Base-by-base conservation (phyloP, 2,113 vertebrate species). In the Suncus etruscus region DNA sequence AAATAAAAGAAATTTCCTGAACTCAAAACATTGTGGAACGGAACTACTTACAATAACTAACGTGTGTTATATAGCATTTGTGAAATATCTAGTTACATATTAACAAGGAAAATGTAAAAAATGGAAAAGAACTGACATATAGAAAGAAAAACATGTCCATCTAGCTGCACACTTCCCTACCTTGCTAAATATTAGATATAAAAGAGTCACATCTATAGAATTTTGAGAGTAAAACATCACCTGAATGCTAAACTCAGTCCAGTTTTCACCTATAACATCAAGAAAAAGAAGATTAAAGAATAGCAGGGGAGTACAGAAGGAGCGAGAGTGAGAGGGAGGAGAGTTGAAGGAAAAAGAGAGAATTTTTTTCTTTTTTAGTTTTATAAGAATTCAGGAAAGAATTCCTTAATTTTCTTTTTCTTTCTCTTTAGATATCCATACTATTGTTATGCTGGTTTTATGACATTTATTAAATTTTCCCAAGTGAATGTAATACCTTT, bases 211-310 rank as follows among this genome's bases (percentile, higher is more conserved):
- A 4, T 70, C 27, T 61, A 22, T 32, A 45, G 20, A 66, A 75
- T 10, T 61, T 63, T 73, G 22, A 29, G 11, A 39, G 50, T 66
- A 58, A 85, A 81, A 79, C 1, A 3, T 69, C 32, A 68, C n/a
- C 1, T 48, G 51, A 61, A 68, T 86, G 86, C 32, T 58, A 48
- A 92, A 70, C 11, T 61, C 18, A 25, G 10, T 3, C 24, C 16
- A 70, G 39, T 50, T 84, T 92, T 91, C 14, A 47, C 48, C 29
- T 61, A 24, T 31, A 58, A 92, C 77, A 81, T 48, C 1, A 31
- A 69, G 9, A n/a, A 61, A 32, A 32, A n/a, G 32, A 31, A 32
- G 39, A 39, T 20, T 25, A 12, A 29, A 66, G 25, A 29, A 29
- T 24, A 32, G 69, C 8, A 39, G n/a, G n/a, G 3, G 8, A 20